Evolutionary conservation across 2,113 vertebrate species (phyloP).

Genomic region (Mola mola): DNA sequence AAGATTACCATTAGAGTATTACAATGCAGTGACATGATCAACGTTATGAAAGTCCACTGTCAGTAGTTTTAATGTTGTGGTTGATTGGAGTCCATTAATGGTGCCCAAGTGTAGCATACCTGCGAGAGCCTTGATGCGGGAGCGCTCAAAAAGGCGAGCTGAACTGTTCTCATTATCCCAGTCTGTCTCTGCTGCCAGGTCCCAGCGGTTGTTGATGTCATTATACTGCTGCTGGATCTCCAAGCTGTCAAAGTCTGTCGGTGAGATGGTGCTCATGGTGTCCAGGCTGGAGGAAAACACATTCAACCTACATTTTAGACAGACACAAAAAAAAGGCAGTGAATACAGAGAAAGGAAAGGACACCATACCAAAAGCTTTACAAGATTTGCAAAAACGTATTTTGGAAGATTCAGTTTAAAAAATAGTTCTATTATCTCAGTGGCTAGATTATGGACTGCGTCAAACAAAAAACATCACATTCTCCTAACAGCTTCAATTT

Average conservation of each 20-base stretch:
- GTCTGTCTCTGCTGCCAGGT: conserved; percentile 88
- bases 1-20: too few species aligned
- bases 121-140: conserved; percentile 93
- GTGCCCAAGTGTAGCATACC: too few species aligned
- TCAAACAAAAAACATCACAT: conserved; percentile 15
- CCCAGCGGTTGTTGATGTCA: conserved; percentile 97
- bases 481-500: conserved; percentile 27
- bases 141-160: conserved; percentile 91
- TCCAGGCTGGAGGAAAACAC: conserved; percentile 61
- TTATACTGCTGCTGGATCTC: conserved; percentile 97
- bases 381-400: conserved; percentile 16
- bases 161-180: conserved; percentile 97
- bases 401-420: conserved; percentile 6
- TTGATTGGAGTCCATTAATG: too few species aligned
- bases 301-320: conserved; percentile 74
- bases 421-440: conserved; percentile 15
- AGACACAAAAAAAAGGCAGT: conserved; percentile 33
- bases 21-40: too few species aligned
- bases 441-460: background rate
- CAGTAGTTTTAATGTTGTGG: too few species aligned
- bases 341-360: background rate
- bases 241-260: conserved; percentile 93
- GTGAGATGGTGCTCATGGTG: conserved; percentile 92
- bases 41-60: too few species aligned
- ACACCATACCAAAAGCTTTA: background rate